These are phyloP conservation scores for Sphaeramia orbicularis DNA, from an alignment of 2,797 vertebrate species.

Conservation along the genomic window DNA sequence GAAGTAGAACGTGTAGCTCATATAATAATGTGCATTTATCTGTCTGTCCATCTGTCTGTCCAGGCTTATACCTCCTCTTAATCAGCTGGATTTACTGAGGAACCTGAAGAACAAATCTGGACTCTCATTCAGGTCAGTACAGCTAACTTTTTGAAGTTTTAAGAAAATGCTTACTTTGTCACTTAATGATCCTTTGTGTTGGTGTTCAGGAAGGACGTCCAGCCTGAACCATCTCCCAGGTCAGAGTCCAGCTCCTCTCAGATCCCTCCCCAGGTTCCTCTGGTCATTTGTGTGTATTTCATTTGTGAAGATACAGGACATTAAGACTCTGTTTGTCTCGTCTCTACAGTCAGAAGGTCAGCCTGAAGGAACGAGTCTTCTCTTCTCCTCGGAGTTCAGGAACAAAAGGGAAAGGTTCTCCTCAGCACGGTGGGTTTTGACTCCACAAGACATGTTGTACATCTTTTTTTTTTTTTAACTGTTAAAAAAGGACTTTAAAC, in stretches of 20 bases:
- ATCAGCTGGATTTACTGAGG: constrained; percentile 94
- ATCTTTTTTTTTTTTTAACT: no score
- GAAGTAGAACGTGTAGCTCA: no score
- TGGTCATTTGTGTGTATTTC: no score
- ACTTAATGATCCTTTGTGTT: neutral
- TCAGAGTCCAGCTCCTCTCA: constrained; percentile 73
- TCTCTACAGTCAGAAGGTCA: constrained; percentile 95
- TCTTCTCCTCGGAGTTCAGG: constrained; percentile 94
- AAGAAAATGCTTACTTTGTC: no score
- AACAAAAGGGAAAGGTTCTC: constrained; percentile 95
- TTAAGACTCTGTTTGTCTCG: neutral
- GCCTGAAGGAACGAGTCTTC: constrained; percentile 98
- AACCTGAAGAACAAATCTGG: constrained; percentile 99
- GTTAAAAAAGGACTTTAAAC: no score
- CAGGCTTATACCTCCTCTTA: constrained; percentile 96
- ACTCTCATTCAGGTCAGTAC: constrained; percentile 93
- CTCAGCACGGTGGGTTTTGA: constrained; percentile 83
- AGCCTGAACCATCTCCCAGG: constrained; percentile 94
- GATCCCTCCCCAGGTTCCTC: no score
- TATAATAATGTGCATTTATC: neutral
- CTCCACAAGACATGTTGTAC: no score
- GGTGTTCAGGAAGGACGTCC: constrained; percentile 92
- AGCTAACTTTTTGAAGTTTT: no score
- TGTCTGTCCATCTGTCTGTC: constrained; percentile 30
- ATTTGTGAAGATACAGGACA: no score